Base-by-base conservation (phyloP, 1,140 invertebrate species). In the Branchinecta lynchi region DNA sequence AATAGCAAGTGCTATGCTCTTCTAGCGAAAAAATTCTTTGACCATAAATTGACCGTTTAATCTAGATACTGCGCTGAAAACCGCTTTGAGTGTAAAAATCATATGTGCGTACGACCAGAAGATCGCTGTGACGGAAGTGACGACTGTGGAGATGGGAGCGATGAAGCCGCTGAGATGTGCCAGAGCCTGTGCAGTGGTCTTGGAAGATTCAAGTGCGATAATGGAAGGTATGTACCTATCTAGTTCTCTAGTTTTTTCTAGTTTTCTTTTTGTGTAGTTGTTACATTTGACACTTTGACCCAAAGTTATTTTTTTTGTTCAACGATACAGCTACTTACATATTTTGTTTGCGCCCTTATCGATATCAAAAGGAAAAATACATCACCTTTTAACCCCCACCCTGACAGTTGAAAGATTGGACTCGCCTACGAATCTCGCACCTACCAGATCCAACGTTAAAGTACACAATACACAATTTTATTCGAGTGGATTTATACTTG, bases 131-230 rank as follows among this genome's bases (percentile, higher is more conserved):
- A 95, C 77, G 90, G 90, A 45, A 87, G 85, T 32, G 87, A 92
- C 73, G 93, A 97, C 77, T 96, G 93, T 76, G 89, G 89, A 9
- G 93, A 96, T 77, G 85, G 84, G 46, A 90, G 89, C 0, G 94
- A 97, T 78, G 94, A 98, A 80, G 84, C 84, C 66, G 81, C 86
- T 0, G 80, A 83, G 10, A 81, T 92, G 32, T 94, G 92, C 76
- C 79, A 83, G 82, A 74, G 72, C 72, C 70, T 45, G 32, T 71
- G 72, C 70, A 60, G 45, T 17, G 71, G 65, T 0, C 76, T 87
- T 44, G 82, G 85, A 43, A 81, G 89, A 70, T 94, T 92, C 86
- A 89, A 92, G 76, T 96, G 93, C 77, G 81, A 84, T 51, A 95
- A 96, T 77, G 86, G 74, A 6, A 67, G 51, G 51, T 60, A 20